Conservation (phyloP, 2,888 invertebrate species). For the Cetonia aurata region DNA sequence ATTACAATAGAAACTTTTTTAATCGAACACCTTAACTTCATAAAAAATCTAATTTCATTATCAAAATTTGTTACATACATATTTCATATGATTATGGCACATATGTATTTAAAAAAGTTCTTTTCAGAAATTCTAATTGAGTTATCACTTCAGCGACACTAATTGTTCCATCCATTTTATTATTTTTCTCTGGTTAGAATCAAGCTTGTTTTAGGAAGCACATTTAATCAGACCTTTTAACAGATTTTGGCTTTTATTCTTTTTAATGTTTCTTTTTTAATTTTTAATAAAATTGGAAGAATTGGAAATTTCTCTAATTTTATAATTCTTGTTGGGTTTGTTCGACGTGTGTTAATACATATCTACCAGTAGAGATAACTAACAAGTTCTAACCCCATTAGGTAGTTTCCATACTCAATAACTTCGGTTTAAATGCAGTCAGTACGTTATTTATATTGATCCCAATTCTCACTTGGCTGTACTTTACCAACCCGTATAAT, state of each 20-base stretch:
- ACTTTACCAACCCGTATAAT: constrained; percentile 46
- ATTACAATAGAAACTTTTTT: constrained; percentile 23
- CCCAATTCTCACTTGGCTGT: constrained; percentile 53
- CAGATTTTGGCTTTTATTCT: constrained; percentile 28
- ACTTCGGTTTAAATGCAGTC: constrained; percentile 34
- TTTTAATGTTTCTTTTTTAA: constrained; percentile 25
- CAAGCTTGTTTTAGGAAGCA: constrained; percentile 43
- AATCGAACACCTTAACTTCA: constrained; percentile 7
- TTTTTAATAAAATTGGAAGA: constrained; percentile 25
- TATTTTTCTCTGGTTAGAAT: constrained; percentile 23
- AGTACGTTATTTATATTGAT: constrained; percentile 51
- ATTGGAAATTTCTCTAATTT: constrained; percentile 12
- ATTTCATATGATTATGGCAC: constrained; percentile 30
- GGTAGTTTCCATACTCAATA: constrained; percentile 21
- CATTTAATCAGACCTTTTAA: constrained; percentile 42
- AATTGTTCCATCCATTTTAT: constrained; percentile 21
- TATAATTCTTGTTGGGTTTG: constrained; percentile 24
- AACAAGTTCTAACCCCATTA: constrained; percentile 9
- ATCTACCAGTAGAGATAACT: constrained; percentile 13
- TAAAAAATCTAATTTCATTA: constrained; percentile 37
- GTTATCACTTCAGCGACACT: constrained; percentile 35
- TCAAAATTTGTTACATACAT: constrained; percentile 31
- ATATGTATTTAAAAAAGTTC: constrained; percentile 17
- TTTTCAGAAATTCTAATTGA: constrained; percentile 11
- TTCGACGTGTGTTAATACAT: background rate